A percentile compares a stretch with the other conserved stretches of the same genome.
These are phyloP conservation scores for Drosophila lowei DNA, from an alignment of 1,140 invertebrate species.

Conservation along the genomic window DNA sequence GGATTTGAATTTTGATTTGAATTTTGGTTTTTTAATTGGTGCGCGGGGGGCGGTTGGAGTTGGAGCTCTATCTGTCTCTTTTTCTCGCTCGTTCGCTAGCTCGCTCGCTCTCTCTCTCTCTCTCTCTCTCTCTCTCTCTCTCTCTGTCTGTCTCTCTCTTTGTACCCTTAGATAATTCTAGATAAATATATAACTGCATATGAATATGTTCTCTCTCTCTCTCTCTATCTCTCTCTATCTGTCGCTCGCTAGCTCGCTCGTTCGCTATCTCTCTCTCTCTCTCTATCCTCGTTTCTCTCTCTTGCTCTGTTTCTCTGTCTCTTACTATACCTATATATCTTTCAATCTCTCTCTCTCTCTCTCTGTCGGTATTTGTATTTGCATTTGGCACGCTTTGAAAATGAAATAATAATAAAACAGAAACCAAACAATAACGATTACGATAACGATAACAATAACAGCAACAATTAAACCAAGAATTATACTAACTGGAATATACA, in stretches of 20 bases:
- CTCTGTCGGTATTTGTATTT: conserved; percentile 61
- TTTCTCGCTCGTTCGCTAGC: conserved; percentile 32
- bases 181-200: conserved; percentile 28
- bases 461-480: conserved; percentile 49
- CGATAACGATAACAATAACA: conserved; percentile 41
- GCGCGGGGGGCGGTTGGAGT: conserved; percentile 13
- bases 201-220: conserved; percentile 52
- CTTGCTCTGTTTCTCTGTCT: conserved; percentile 16
- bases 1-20: conserved; percentile 1
- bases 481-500: conserved; percentile 26
- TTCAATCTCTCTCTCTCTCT: conserved; percentile 28
- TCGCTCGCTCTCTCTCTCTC: conserved; percentile 15
- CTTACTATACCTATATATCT: conserved; percentile 15
- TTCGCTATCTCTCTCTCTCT: conserved; percentile 51
- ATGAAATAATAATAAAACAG: conserved; percentile 31
- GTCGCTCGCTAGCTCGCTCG: conserved; percentile 52
- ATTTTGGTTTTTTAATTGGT: conserved; percentile 5
- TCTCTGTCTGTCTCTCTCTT: conserved; percentile 19
- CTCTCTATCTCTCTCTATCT: conserved; percentile 52
- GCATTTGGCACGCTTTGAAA: conserved; percentile 64
- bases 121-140: conserved; percentile 16
- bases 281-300: conserved; percentile 22
- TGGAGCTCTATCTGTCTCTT: conserved; percentile 21
- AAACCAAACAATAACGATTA: conserved; percentile 11
- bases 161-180: conserved; percentile 34